Base-by-base conservation (phyloP, 2,888 invertebrate species). In the Meandrusa payeni region DNA sequence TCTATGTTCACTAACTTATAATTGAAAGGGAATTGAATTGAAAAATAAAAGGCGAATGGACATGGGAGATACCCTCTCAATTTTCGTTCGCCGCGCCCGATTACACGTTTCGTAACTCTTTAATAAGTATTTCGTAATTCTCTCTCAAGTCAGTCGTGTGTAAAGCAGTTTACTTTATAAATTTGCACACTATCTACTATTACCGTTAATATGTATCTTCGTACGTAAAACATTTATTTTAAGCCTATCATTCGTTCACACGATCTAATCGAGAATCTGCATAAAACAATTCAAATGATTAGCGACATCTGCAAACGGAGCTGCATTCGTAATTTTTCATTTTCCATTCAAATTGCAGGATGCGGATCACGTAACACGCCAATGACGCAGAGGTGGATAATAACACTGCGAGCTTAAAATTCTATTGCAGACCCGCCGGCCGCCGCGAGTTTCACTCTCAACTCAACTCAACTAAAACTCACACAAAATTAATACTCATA, bases 401-500 rank as follows among this genome's bases (percentile, higher is more conserved):
- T 63, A 62, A 64, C 57, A 61, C 61, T 56, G 62, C 66, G 55
- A 69, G 57, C 67, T 71, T 58, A 61, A 67, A 73, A 71, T 71
- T 65, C 68, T 66, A 66, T 64, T 54, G 60, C 32, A 32, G 38
- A 27, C 27, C 41, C 7, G n/a, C 44, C n/a, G 33, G 41, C 69
- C 59, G 47, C 22, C 59, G 67, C 63, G 10, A 59, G 65, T 59
- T 68, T 69, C 70, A 71, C 69, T 63, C 62, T 70, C 70, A 67
- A 61, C 58, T 54, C 50, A 69, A 70, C 66, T 69, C 69, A 73
- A 76, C 74, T 72, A 72, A 51, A 26, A 54, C 63, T 60, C 15
- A n/a, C n/a, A n/a, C n/a, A 59, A 70, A 72, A 70, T 75, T 73
- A 73, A 74, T 73, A 61, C 56, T 55, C 57, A 68, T 68, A 71